Base-by-base conservation (phyloP, 1,140 invertebrate genomes). In the Calephelis virginiensis region DNA sequence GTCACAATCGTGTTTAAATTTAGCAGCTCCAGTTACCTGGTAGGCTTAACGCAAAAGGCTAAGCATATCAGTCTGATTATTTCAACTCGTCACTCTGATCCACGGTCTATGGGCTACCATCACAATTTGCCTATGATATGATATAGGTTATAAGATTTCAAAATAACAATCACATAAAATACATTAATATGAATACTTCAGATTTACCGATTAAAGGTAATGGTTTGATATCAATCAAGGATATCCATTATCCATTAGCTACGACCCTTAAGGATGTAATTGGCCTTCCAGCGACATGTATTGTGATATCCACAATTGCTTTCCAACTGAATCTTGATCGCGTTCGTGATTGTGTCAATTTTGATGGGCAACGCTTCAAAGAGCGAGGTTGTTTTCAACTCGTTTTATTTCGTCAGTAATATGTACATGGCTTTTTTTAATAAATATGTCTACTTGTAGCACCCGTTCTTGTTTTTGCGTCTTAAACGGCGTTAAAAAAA, bases 181-280 rank as follows among this genome's bases (percentile, higher is more conserved):
- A 6, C 56, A 67, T 69, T 50, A 64, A 61, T 68, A 68, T 65
- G 53, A 66, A 47, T 66, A 45, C 61, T 62, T 62, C 28, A 49
- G 47, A 49, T 63, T 48, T 64, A 72, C 76, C 66, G 76, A 78
- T 76, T 75, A 68, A 67, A 76, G 78, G 75, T 83, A 89, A 87
- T 86, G 82, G 75, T 82, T 76, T 63, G 69, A 79, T 85, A 75
- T 71, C 65, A 64, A 75, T 75, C 74, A 74, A 82, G 72, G 75
- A 82, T 78, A 81, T 75, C 80, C 75, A 85, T 86, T 77, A 81
- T 74, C 80, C 76, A 85, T 87, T 87, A 86, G 77, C 81, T 80
- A 74, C 76, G 83, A 86, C 86, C 83, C 78, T 82, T 75, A 77
- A 85, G 81, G 84, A 85, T 74, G 78, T 79, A 75, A 76, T 76